Evolutionary conservation across 2,113 vertebrate genomes (phyloP).

Genomic region (Centrocercus urophasianus): DNA sequence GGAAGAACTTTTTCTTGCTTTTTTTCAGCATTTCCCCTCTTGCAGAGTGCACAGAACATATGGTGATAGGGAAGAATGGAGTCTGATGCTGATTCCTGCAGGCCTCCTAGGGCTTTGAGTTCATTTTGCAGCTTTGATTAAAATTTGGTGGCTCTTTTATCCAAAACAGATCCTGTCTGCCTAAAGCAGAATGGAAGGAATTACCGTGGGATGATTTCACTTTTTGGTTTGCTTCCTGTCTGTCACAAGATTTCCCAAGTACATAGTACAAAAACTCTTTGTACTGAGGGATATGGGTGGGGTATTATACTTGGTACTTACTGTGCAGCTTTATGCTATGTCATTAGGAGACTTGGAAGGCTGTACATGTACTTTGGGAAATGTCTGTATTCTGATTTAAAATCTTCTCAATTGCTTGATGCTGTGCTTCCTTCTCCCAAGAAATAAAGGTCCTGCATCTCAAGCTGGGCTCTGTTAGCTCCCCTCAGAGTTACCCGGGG

Average conservation of each 20-base stretch:
- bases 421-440: background rate
- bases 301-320: constrained; percentile 22
- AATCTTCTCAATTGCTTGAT: constrained; percentile 1
- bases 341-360: constrained; percentile 42
- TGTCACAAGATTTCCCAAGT: constrained; percentile 61
- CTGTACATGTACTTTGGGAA: background rate
- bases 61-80: fast-evolving
- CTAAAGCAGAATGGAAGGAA: constrained; percentile 38
- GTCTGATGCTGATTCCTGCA: background rate
- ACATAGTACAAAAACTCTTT: constrained; percentile 55
- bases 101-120: background rate
- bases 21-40: background rate
- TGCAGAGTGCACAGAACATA: background rate
- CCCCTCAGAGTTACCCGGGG: background rate
- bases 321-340: constrained; percentile 19
- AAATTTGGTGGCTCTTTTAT: constrained; percentile 26
- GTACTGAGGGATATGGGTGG: constrained; percentile 45
- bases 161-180: background rate
- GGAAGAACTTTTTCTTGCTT: background rate
- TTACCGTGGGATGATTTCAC: constrained; percentile 35
- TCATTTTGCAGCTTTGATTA: background rate
- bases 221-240: constrained; percentile 51
- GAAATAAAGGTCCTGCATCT: constrained; percentile 26
- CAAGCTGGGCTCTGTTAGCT: background rate
- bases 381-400: constrained; percentile 16